phyloP scores from a whole-genome alignment of 2,113 vertebrate species.

The Odontesthes bonariensis region DNA sequence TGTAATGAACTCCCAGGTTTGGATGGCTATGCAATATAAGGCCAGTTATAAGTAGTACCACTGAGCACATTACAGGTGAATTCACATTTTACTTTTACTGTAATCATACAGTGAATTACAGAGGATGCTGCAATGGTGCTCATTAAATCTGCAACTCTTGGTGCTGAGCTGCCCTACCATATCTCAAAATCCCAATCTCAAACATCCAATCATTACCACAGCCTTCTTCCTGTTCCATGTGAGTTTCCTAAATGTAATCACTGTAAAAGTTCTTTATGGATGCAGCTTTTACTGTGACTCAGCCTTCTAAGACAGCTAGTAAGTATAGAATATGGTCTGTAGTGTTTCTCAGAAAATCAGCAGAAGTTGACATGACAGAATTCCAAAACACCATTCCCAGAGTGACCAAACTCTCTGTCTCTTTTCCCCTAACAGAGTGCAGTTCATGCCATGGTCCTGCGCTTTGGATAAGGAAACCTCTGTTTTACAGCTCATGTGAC shows the following conservation, averaged over 20 bases:
- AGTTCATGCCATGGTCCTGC: constrained; percentile 11
- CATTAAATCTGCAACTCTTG: constrained; percentile 48
- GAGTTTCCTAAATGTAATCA: constrained; percentile 4
- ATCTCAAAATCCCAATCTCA: constrained; percentile 40
- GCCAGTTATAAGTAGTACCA: constrained; percentile 31
- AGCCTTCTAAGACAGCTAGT: neutral
- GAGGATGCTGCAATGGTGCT: constrained; percentile 37
- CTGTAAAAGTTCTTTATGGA: constrained; percentile 4
- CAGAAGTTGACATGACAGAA: constrained; percentile 21
- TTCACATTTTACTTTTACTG: constrained; percentile 39
- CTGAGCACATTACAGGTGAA: constrained; percentile 17
- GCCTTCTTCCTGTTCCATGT: constrained; percentile 26
- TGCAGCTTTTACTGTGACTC: constrained; percentile 39
- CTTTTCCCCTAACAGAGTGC: neutral
- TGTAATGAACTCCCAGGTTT: constrained; percentile 1
- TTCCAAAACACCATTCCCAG: constrained; percentile 28
- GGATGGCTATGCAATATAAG: neutral
- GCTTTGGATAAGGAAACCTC: constrained; percentile 48
- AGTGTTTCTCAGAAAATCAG: neutral
- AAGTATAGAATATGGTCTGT: constrained; percentile 17
- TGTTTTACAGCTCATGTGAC: constrained; percentile 53
- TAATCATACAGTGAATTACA: constrained; percentile 61
- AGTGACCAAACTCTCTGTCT: constrained; percentile 1
- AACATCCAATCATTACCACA: constrained; percentile 50
- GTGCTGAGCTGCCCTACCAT: constrained; percentile 29